These are phyloP conservation scores for Euwallacea similis DNA, from an alignment of 1,140 invertebrate species.

Conservation along the genomic window DNA sequence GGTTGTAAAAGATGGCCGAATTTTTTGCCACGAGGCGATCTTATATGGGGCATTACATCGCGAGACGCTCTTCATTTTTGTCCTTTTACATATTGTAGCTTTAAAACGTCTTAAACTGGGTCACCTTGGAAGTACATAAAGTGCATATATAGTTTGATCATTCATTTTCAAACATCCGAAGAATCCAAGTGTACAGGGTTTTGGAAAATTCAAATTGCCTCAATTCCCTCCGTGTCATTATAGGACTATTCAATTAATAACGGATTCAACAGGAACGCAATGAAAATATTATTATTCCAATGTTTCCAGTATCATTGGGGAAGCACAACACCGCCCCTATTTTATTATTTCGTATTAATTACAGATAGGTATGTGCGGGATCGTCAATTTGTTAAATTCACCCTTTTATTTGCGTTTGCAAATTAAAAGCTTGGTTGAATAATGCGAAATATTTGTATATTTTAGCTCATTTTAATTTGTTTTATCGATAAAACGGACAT, in stretches of 20 bases:
- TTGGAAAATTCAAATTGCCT: no score
- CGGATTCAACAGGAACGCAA: neutral
- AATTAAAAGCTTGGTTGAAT: conserved; percentile 3
- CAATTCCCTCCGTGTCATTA: no score
- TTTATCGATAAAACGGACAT: neutral
- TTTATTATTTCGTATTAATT: conserved; percentile 15
- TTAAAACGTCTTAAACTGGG: no score
- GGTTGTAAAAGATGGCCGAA: conserved; percentile 7
- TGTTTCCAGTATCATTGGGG: conserved; percentile 1
- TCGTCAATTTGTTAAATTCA: conserved; percentile 3
- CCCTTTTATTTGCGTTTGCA: neutral
- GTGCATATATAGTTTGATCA: no score
- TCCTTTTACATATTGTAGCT: neutral
- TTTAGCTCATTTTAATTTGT: conserved; percentile 1
- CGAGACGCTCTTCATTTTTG: neutral
- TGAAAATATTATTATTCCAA: conserved; percentile 6
- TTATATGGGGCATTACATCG: conserved; percentile 8
- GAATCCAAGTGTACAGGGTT: no score
- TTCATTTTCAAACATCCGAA: no score
- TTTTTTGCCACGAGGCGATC: conserved; percentile 1
- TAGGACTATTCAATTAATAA: neutral
- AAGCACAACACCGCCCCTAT: neutral
- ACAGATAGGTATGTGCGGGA: conserved; percentile 6
- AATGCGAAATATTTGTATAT: neutral
- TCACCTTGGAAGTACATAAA: no score